These are phyloP conservation scores for Trachelus troglodyta DNA, from an alignment of 2,888 invertebrate genomes.

Conservation along the genomic window DNA sequence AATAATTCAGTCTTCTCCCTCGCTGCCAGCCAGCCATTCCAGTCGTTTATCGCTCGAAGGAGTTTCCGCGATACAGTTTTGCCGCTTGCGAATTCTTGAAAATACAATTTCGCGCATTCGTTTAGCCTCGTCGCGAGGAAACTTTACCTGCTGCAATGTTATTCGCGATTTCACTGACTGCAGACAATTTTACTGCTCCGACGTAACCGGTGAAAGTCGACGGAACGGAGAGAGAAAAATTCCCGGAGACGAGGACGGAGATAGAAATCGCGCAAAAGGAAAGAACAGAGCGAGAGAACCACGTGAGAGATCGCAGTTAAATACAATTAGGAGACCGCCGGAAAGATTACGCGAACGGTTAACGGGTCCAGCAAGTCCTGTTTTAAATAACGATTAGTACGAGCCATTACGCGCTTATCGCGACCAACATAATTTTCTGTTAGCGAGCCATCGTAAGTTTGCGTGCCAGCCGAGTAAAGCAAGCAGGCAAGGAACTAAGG, in stretches of 20 bases:
- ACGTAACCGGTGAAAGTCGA: not conserved
- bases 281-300: not conserved
- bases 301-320: not conserved
- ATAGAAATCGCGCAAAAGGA: not conserved
- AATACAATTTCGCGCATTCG: conserved; percentile 41
- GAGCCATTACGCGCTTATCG: conserved; percentile 55
- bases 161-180: not conserved
- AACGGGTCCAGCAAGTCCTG: conserved; percentile 16
- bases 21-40: not conserved
- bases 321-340: not conserved
- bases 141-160: not conserved
- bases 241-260: not conserved
- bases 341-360: conserved; percentile 1
- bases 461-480: conserved; percentile 32
- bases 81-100: conserved; percentile 34
- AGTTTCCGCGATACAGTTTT: conserved; percentile 33
- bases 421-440: conserved; percentile 51
- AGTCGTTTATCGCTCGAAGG: conserved; percentile 18
- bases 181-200: not conserved
- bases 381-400: conserved; percentile 57
- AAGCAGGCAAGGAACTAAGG: not conserved
- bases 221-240: not conserved
- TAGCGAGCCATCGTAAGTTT: conserved; percentile 52
- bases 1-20: conserved; percentile 17
- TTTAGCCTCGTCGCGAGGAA: conserved; percentile 24